These are phyloP conservation scores for Tachina grossa DNA, from an alignment of 2,888 invertebrate species.

Conservation along the genomic window DNA sequence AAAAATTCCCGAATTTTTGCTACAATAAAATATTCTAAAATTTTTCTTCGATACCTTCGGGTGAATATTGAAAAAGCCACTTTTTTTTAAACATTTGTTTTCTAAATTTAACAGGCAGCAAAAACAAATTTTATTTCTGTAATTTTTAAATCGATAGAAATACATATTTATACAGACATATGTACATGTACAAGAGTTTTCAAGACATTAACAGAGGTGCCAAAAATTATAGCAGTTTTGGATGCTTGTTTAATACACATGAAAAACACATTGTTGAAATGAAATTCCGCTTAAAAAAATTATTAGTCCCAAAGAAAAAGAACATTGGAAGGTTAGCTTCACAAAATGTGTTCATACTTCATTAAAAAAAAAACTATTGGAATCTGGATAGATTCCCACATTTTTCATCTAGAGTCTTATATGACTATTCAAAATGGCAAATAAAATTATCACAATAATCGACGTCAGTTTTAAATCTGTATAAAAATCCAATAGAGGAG, in stretches of 20 bases:
- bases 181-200: background rate
- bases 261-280: background rate
- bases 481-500: no score
- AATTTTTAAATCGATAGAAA: background rate
- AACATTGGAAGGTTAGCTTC: no score
- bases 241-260: no score
- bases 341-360: no score
- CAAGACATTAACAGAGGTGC: background rate
- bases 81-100: constrained; percentile 24
- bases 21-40: constrained; percentile 3
- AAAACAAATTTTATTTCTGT: constrained; percentile 26
- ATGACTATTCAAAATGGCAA: no score
- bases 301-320: no score
- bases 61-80: background rate
- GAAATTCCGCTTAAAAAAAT: no score
- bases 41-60: background rate
- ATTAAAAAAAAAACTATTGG: no score
- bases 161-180: background rate
- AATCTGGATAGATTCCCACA: no score
- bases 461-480: no score
- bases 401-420: no score
- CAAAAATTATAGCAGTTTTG: constrained; percentile 12
- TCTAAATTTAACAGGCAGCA: constrained; percentile 39
- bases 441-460: no score
- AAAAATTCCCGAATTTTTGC: constrained; percentile 20